Evolutionary conservation across 2,888 invertebrate species (phyloP).

Genomic region (Leptarthrus brevirostris): DNA sequence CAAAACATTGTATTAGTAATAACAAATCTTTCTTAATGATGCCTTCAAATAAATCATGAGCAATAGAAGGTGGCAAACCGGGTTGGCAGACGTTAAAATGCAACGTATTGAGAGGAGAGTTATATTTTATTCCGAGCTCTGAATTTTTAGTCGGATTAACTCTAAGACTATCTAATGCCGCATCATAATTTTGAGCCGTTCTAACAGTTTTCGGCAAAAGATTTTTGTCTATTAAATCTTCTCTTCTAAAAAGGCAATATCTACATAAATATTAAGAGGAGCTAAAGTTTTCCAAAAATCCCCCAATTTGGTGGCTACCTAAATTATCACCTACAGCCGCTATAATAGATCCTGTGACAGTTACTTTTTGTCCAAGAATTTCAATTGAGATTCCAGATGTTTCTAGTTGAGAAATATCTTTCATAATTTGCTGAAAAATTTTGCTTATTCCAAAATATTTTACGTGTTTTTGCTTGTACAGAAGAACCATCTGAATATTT

Average conservation of each 20-base stretch:
- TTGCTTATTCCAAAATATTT: conserved; percentile 48
- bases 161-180: not conserved
- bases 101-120: conserved; percentile 44
- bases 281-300: conserved; percentile 54
- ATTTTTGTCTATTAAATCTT: not conserved
- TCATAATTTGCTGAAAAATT: conserved; percentile 45
- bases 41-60: conserved; percentile 48
- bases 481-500: conserved; percentile 44
- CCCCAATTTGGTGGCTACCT: conserved; percentile 55
- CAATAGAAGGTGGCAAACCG: conserved; percentile 49
- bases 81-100: conserved; percentile 45
- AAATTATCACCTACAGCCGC: conserved; percentile 54
- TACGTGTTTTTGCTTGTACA: conserved; percentile 50
- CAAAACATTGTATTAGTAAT: conserved; percentile 31
- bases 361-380: not conserved
- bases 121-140: conserved; percentile 27
- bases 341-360: conserved; percentile 41
- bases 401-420: conserved; percentile 47
- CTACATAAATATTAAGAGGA: conserved; percentile 51
- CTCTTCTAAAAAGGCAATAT: conserved; percentile 46
- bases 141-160: not conserved
- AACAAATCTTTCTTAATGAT: conserved; percentile 5
- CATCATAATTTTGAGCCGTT: not conserved
- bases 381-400: conserved; percentile 43
- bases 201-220: not conserved